Base-by-base conservation (phyloP, 2,888 invertebrate species). In the Stomorhina lunata region DNA sequence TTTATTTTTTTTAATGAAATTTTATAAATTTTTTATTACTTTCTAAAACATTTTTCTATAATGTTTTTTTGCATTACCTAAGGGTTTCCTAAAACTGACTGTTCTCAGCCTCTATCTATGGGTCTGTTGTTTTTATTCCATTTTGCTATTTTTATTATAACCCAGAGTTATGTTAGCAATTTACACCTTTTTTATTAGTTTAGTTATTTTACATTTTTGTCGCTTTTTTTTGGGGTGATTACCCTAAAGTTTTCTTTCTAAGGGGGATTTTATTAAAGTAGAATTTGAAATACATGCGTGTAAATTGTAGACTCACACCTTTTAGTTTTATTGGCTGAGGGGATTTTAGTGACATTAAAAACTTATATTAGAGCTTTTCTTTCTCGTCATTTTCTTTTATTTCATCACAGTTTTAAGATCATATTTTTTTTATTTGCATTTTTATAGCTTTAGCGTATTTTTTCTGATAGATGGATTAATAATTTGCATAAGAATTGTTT, bases 401-500 rank as follows among this genome's bases (percentile, higher is more conserved):
- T 10, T 48, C 40, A 48, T 59, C 37, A 40, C 32, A 6, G 40
- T 80, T 79, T 61, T 72, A 37, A 63, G 32, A 22, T 37, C 2
- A 12, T 20, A 29, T 65, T 29, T 73, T 37, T 25, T 53, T 61
- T 59, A 22, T 61, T 29, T 32, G 12, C 34, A 6, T 34, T 15
- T 15, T 10, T 65, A 32, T 53, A 12, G 7, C 32, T 50, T 55
- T 34, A 25, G n/a, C 40, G 12, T 61, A 25, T 55, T 72, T 9
- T 22, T 69, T 48, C 68, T 80, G 50, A 80, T 45, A 69, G 59
- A 72, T 79, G 82, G 77, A 84, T 81, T 81, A 84, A 75, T 80
- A 82, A 80, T 84, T 84, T 84, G 82, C 84, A 84, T 84, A 84
- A 84, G 81, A 82, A 84, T 84, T 84, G 80, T 82, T 82, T 79